Percentiles rank a stretch among this genome's conserved stretches.
phyloP scores from a whole-genome alignment of 2,888 invertebrate species.

The Pterostichus madidus region DNA sequence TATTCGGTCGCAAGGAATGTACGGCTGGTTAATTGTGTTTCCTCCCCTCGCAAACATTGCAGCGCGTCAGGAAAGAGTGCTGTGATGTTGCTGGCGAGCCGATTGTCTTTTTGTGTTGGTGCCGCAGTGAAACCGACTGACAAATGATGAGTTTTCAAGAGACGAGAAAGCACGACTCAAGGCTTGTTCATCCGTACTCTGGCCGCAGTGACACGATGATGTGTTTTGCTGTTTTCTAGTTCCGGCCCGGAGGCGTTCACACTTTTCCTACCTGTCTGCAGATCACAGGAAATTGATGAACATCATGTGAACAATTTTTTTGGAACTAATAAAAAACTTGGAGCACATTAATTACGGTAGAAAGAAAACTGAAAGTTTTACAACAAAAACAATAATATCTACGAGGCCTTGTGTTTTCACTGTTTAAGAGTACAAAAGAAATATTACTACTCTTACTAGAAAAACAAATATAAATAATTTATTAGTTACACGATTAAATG shows the following conservation, averaged over 20 bases:
- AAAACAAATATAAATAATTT: too few relatives aligned
- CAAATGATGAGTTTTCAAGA: conserved; percentile 49
- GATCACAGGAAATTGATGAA: neutral
- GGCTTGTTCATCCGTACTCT: conserved; percentile 2
- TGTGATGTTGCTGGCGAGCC: conserved; percentile 22
- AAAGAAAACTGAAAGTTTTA: too few relatives aligned
- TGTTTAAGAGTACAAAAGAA: too few relatives aligned
- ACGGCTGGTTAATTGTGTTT: conserved; percentile 20
- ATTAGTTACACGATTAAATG: too few relatives aligned
- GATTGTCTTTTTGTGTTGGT: conserved; percentile 42
- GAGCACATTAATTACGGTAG: too few relatives aligned
- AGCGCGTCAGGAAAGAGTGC: conserved; percentile 15
- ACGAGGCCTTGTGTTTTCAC: too few relatives aligned
- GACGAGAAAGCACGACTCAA: conserved; percentile 16
- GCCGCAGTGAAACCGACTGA: conserved; percentile 16
- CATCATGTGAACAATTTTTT: neutral
- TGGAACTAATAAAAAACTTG: too few relatives aligned
- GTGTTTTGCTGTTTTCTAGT: conserved; percentile 39
- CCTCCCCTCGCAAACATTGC: neutral
- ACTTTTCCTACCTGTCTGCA: neutral
- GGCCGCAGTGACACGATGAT: conserved; percentile 30
- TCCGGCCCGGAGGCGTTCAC: conserved; percentile 21
- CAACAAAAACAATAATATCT: too few relatives aligned
- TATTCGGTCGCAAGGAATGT: neutral
- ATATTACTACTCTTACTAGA: too few relatives aligned